Base-by-base conservation (phyloP, 2,888 invertebrate genomes). In the Raillietiella orientalis region DNA sequence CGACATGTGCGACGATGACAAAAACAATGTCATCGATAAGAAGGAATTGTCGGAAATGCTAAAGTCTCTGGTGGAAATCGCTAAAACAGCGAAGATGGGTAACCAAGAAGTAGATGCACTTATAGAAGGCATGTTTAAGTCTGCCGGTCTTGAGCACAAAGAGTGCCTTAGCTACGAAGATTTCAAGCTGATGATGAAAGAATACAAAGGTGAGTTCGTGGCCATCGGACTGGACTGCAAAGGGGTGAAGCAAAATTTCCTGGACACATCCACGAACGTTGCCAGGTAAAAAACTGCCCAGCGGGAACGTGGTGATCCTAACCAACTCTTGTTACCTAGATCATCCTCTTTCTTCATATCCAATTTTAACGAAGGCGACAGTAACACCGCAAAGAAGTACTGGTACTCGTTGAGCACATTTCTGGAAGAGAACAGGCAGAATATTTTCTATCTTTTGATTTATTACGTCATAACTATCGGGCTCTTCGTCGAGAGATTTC, bases 1-100 rank as follows among this genome's bases (percentile, higher is more conserved):
- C 41, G 79, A 87, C 44, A 87, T 90, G 87, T 87, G 87, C 39
- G 87, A 87, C 42, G 74, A 79, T 37, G 77, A 87, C 41, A 61
- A 75, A 10, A 79, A 79, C 38, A 79, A 84, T 0, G 74, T 77
- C 2, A 87, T 87, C 29, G 82, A 84, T 40, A 82, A 84, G 39
- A 67, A 63, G 2, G 84, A 87, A 41, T 53, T 90, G 12, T 77
- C 74, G 13, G 79, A 82, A 44, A 82, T 90, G 72, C 51, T 90
- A 40, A 55, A 79, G 12, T 82, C 82, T 0, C 48, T 84, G 15
- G 82, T 84, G 1, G 82, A 82, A 47, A 82, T 84, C 29, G 82
- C 82, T 0, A 57, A 79, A 34, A 82, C 82, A 0, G 11, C n/a
- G n/a, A 8, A 6, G 22, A 6, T 22, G 22, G 5, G 6, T 6